Evolutionary conservation across 2,888 invertebrate species (phyloP).

Genomic region (Hydrotaea diabolus): DNA sequence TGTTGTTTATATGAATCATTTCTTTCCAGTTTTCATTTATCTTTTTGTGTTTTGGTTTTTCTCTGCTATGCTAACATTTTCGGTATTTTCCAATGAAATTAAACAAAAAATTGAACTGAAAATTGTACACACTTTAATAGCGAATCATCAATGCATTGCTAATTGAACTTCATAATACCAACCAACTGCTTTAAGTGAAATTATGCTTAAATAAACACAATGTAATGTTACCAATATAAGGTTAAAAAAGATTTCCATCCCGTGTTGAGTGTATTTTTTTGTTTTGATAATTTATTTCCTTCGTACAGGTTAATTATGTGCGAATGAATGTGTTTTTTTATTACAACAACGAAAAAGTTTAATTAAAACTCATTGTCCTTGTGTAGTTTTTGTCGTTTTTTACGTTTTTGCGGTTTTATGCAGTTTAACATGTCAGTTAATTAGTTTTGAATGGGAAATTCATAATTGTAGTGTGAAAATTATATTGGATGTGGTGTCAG

Average conservation of each 20-base stretch:
- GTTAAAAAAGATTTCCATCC: neutral
- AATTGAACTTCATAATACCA: conserved; percentile 3
- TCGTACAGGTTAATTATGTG: neutral
- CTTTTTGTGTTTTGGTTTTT: conserved; percentile 36
- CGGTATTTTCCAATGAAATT: neutral
- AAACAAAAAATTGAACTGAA: neutral
- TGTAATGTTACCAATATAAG: neutral
- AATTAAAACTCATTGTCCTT: neutral
- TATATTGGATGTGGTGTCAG: conserved; percentile 47
- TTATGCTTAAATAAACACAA: neutral
- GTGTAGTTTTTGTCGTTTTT: neutral
- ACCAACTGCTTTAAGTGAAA: neutral
- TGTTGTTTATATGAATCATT: conserved; percentile 57
- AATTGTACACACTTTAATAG: no score
- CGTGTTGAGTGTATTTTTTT: neutral
- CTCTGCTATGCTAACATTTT: conserved; percentile 5
- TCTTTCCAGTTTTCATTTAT: conserved; percentile 31
- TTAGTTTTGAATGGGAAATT: conserved; percentile 37
- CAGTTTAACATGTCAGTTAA: conserved; percentile 23
- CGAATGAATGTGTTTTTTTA: conserved; percentile 19
- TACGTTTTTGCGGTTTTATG: conserved; percentile 5
- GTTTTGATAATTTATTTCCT: neutral
- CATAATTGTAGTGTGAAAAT: conserved; percentile 43
- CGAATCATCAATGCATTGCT: no score
- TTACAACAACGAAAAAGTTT: neutral